phyloP scores from a whole-genome alignment of 2,797 vertebrate genomes.

The Hyperoplus immaculatus region DNA sequence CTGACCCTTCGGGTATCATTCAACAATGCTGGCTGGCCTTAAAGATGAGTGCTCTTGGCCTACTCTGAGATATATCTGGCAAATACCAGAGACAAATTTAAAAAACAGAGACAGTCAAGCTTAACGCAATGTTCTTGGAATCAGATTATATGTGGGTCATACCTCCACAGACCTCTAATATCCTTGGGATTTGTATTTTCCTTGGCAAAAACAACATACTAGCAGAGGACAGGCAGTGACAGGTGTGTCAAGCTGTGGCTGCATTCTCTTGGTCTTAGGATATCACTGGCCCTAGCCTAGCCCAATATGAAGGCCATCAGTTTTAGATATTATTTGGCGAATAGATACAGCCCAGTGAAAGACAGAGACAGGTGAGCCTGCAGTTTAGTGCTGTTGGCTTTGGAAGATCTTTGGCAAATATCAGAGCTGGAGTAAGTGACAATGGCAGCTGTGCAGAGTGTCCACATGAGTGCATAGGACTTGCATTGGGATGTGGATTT shows the following conservation, averaged over 20 bases:
- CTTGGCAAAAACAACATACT: constrained; percentile 62
- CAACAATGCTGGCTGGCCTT: constrained; percentile 35
- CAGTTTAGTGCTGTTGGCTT: constrained; percentile 61
- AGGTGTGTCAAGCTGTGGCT: constrained; percentile 64
- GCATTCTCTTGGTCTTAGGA: constrained; percentile 69
- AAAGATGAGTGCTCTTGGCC: constrained; percentile 62
- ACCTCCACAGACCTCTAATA: constrained; percentile 46
- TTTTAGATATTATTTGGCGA: constrained; percentile 76
- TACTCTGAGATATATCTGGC: constrained; percentile 59
- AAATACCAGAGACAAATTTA: constrained; percentile 47
- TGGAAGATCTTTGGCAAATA: constrained; percentile 72
- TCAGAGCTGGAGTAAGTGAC: constrained; percentile 68
- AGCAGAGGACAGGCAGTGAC: constrained; percentile 57
- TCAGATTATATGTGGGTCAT: constrained; percentile 27
- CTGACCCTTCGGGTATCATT: constrained; percentile 50
- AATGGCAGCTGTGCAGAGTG: constrained; percentile 70
- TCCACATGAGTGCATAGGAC: constrained; percentile 44
- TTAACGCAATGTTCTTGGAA: constrained; percentile 58
- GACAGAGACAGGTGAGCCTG: constrained; percentile 77
- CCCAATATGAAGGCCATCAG: constrained; percentile 51
- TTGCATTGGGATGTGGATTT: constrained; percentile 32
- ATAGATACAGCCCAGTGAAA: constrained; percentile 61
- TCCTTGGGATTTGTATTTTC: constrained; percentile 61
- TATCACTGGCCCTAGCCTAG: constrained; percentile 47
- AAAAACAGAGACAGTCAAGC: constrained; percentile 58